Evolutionary conservation across 2,797 vertebrate genomes (phyloP).

Genomic region (Acrossocheilus fasciatus): DNA sequence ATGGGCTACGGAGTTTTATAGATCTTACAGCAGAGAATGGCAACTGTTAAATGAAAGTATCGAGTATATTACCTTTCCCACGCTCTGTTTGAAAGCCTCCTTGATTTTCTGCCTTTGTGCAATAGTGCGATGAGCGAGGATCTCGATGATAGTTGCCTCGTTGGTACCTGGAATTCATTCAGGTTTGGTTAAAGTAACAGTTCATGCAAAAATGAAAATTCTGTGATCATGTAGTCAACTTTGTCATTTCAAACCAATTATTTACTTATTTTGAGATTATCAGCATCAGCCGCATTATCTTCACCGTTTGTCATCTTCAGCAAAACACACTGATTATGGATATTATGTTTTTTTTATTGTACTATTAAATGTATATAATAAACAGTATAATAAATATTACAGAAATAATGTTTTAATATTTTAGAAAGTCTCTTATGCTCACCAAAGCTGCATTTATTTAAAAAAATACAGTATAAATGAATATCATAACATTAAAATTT

Average conservation of each 20-base stretch:
- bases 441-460: neutral
- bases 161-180: constrained; percentile 84
- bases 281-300: neutral
- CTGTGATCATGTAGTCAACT: neutral
- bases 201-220: neutral
- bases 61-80: constrained; percentile 86
- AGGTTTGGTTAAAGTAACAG: neutral
- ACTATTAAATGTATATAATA: too few species aligned
- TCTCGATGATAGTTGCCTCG: constrained; percentile 83
- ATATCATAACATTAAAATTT: too few species aligned
- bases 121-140: constrained; percentile 81
- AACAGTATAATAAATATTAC: too few species aligned
- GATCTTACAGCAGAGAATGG: neutral
- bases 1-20: neutral
- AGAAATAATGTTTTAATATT: too few species aligned
- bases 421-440: too few species aligned
- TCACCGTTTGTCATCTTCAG: neutral
- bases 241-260: neutral
- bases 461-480: neutral
- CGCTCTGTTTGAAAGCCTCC: constrained; percentile 83
- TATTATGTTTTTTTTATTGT: too few species aligned
- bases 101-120: constrained; percentile 93
- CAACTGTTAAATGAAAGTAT: neutral
- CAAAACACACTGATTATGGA: neutral
- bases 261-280: neutral